These are phyloP conservation scores for Bombus balteatus DNA, from an alignment of 1,140 invertebrate genomes.

Conservation along the genomic window DNA sequence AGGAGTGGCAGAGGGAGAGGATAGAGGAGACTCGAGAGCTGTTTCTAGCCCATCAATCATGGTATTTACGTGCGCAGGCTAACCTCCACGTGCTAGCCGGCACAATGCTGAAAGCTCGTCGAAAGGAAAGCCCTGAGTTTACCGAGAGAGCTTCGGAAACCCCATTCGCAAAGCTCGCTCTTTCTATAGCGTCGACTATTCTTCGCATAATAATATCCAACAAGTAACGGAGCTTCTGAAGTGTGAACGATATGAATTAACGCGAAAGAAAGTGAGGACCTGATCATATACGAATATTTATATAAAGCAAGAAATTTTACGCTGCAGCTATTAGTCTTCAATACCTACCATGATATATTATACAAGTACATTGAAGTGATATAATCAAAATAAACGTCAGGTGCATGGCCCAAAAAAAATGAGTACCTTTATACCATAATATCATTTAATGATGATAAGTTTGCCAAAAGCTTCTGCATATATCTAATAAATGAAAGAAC, in stretches of 20 bases:
- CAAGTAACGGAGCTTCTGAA: neutral
- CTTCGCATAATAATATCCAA: slow-evolving; percentile 60
- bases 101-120: slow-evolving; percentile 70
- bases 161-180: slow-evolving; percentile 14
- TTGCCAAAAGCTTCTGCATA: too few species aligned
- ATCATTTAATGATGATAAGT: too few species aligned
- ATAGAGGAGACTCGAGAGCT: slow-evolving; percentile 65
- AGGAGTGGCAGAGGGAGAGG: slow-evolving; percentile 3
- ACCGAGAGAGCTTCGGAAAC: slow-evolving; percentile 44
- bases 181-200: slow-evolving; percentile 42
- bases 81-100: slow-evolving; percentile 42
- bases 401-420: too few species aligned
- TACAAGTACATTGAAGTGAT: too few species aligned
- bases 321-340: too few species aligned
- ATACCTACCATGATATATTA: too few species aligned
- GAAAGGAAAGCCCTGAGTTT: slow-evolving; percentile 70
- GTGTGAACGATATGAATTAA: slow-evolving; percentile 20
- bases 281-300: neutral
- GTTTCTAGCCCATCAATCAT: slow-evolving; percentile 77
- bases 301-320: neutral
- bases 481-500: too few species aligned
- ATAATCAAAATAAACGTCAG: too few species aligned
- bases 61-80: slow-evolving; percentile 71
- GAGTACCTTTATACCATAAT: too few species aligned
- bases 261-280: neutral